These are phyloP conservation scores for Barbus barbus DNA, from an alignment of 2,113 vertebrate species.

Conservation along the genomic window DNA sequence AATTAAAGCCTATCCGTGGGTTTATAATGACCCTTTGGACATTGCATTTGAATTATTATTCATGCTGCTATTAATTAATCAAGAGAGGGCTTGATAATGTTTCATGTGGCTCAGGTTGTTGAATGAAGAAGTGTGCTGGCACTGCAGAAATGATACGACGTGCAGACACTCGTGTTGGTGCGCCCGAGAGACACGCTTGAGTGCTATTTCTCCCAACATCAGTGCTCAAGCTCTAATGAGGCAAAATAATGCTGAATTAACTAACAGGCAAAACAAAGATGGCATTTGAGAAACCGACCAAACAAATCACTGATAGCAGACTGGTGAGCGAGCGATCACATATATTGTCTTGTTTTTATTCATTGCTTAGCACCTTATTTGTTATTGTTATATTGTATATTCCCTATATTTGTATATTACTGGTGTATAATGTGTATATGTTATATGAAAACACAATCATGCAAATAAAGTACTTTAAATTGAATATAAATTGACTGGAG, in stretches of 20 bases:
- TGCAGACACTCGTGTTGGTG: slow-evolving; percentile 56
- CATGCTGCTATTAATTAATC: slow-evolving; percentile 68
- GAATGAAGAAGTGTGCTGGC: slow-evolving; percentile 65
- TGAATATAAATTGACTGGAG: too few species aligned
- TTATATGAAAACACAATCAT: too few species aligned
- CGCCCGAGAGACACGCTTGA: slow-evolving; percentile 54
- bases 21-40: slow-evolving; percentile 65
- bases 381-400: too few species aligned
- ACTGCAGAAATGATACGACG: slow-evolving; percentile 61
- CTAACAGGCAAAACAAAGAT: slow-evolving; percentile 32
- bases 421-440: too few species aligned
- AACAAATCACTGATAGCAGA: slow-evolving; percentile 17
- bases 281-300: slow-evolving; percentile 12
- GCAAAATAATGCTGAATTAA: slow-evolving; percentile 50
- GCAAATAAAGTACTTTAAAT: too few species aligned
- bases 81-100: slow-evolving; percentile 66
- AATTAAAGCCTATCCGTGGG: slow-evolving; percentile 58
- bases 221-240: slow-evolving; percentile 52
- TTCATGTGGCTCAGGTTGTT: slow-evolving; percentile 60
- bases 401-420: too few species aligned
- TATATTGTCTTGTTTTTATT: too few species aligned
- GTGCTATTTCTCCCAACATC: slow-evolving; percentile 39
- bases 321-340: not conserved
- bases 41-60: slow-evolving; percentile 72
- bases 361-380: too few species aligned